Percentiles rank a stretch among this genome's conserved stretches.
These are phyloP conservation scores for Bruchidius siliquastri DNA, from an alignment of 2,888 invertebrate species.

Conservation along the genomic window DNA sequence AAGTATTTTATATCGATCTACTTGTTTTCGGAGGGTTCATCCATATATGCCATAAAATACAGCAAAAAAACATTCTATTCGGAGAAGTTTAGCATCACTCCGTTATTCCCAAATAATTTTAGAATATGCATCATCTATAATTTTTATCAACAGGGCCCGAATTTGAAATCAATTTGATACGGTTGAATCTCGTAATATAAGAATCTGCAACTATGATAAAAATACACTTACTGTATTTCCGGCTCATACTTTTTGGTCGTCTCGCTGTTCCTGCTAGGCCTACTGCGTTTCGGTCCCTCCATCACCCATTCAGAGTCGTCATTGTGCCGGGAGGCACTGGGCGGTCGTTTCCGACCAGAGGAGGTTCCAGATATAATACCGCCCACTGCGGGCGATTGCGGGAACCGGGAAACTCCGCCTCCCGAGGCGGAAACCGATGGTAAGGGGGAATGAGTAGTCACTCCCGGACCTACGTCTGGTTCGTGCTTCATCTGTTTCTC, in stretches of 20 bases:
- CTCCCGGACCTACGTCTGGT: constrained; percentile 25
- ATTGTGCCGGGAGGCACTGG: constrained; percentile 33
- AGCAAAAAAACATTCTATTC: too few relatives aligned
- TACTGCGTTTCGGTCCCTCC: constrained; percentile 46
- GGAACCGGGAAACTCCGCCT: constrained; percentile 10
- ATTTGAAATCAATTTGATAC: too few relatives aligned
- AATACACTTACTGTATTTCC: constrained; percentile 38
- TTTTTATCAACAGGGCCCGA: too few relatives aligned
- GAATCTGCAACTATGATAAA: too few relatives aligned
- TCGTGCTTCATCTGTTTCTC: constrained; percentile 68
- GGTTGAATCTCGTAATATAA: too few relatives aligned
- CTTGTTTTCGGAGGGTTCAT: too few relatives aligned
- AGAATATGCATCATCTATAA: too few relatives aligned
- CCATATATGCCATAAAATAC: too few relatives aligned
- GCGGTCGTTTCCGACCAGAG: constrained; percentile 39
- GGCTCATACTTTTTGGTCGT: constrained; percentile 35
- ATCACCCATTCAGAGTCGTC: constrained; percentile 49
- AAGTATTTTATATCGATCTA: too few relatives aligned
- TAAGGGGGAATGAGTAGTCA: constrained; percentile 35
- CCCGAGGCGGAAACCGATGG: constrained; percentile 20
- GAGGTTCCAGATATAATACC: background rate
- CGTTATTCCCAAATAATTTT: too few relatives aligned
- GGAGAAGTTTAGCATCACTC: too few relatives aligned
- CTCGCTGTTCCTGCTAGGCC: constrained; percentile 35
- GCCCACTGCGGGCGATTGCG: constrained; percentile 7